Evolutionary conservation across 1,140 invertebrate species (phyloP).

Genomic region (roundworm (Caenorhabditis elegans)): WBcel235 BX284605.5:13666501-13667000

Average conservation of each 20-base stretch:
- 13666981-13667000: neutral
- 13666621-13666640: neutral
- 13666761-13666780: constrained; percentile 64
- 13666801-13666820: constrained; percentile 62
- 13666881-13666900: constrained; percentile 60
- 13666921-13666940: constrained; percentile 34
- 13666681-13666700: neutral
- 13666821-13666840: neutral
- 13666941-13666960: neutral
- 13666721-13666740: constrained; percentile 53
- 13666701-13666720: neutral
- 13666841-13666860: constrained; percentile 44
- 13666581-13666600: neutral
- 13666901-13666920: constrained; percentile 65
- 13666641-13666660: neutral
- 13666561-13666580: neutral
- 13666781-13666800: constrained; percentile 63
- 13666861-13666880: constrained; percentile 53
- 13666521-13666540: neutral
- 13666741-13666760: constrained; percentile 57
- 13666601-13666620: neutral
- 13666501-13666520: neutral
- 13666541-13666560: neutral
- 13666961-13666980: neutral
- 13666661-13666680: neutral